These are phyloP conservation scores for Galeopsomyia nigrocyanea DNA, from an alignment of 2,888 invertebrate species.

Conservation along the genomic window DNA sequence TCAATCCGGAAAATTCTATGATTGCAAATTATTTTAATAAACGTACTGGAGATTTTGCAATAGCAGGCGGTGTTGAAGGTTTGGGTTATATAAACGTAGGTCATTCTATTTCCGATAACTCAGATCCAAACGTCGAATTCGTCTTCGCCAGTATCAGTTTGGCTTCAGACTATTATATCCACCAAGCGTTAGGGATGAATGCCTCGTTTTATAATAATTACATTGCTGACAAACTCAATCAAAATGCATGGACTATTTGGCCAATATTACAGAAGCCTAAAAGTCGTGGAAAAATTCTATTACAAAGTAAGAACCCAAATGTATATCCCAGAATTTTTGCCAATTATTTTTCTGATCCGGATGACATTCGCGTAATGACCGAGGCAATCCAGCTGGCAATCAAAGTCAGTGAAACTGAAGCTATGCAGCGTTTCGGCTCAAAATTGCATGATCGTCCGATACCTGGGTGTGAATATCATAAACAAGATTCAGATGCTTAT, in stretches of 20 bases:
- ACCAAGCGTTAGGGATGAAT: slow-evolving; percentile 68
- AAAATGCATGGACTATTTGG: slow-evolving; percentile 57
- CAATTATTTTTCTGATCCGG: slow-evolving; percentile 76
- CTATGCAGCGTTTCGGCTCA: slow-evolving; percentile 73
- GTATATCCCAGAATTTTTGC: slow-evolving; percentile 76
- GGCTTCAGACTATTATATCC: slow-evolving; percentile 69
- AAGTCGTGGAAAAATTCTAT: slow-evolving; percentile 75
- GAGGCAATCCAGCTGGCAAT: slow-evolving; percentile 73
- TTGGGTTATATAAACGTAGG: slow-evolving; percentile 59
- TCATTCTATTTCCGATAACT: slow-evolving; percentile 63
- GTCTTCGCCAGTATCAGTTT: slow-evolving; percentile 75
- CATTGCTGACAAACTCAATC: slow-evolving; percentile 71
- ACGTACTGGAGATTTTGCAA: slow-evolving; percentile 73
- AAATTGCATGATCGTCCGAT: slow-evolving; percentile 70
- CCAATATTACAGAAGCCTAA: slow-evolving; percentile 75
- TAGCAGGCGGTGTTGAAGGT: slow-evolving; percentile 78
- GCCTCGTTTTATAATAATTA: slow-evolving; percentile 73
- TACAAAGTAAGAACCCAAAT: slow-evolving; percentile 75
- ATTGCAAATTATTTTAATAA: slow-evolving; percentile 70
- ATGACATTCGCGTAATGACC: slow-evolving; percentile 73
- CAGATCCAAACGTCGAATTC: slow-evolving; percentile 80
- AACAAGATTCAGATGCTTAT: slow-evolving; percentile 71
- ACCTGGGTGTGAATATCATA: slow-evolving; percentile 70
- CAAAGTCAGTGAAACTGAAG: slow-evolving; percentile 71
- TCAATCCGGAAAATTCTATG: slow-evolving; percentile 45